Evolutionary conservation across 2,113 vertebrate genomes (phyloP).

Genomic region (Pantherophis guttatus): DNA sequence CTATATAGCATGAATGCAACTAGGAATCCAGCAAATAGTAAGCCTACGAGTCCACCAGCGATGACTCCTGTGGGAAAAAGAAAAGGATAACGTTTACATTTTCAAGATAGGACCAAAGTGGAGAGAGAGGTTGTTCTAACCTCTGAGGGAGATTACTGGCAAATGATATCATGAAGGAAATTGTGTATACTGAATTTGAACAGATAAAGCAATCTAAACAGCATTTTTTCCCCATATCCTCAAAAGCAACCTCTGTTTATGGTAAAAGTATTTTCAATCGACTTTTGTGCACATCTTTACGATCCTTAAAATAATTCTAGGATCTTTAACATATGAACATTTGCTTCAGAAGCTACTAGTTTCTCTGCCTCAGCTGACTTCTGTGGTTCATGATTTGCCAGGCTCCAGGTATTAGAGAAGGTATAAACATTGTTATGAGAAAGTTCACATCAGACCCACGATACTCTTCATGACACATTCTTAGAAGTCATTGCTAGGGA

Average conservation of each 20-base stretch:
- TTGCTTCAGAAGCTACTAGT: not conserved
- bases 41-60: slow-evolving; percentile 79
- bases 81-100: not conserved
- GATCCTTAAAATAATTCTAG: not conserved
- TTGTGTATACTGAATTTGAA: not conserved
- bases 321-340: not conserved
- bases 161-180: not conserved
- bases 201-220: not conserved
- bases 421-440: not conserved
- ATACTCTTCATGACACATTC: not conserved
- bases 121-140: not conserved
- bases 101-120: not conserved
- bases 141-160: not conserved
- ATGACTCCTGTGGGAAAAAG: slow-evolving; percentile 71
- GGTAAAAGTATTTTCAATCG: not conserved
- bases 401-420: not conserved
- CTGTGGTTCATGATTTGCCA: not conserved
- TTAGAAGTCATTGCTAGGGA: not conserved
- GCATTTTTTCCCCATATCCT: not conserved
- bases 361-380: not conserved
- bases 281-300: not conserved
- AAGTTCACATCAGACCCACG: not conserved
- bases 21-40: slow-evolving; percentile 72
- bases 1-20: slow-evolving; percentile 80
- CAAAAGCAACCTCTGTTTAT: not conserved